phyloP scores from a whole-genome alignment of 2,797 vertebrate species.

The Onychomys torridus region DNA sequence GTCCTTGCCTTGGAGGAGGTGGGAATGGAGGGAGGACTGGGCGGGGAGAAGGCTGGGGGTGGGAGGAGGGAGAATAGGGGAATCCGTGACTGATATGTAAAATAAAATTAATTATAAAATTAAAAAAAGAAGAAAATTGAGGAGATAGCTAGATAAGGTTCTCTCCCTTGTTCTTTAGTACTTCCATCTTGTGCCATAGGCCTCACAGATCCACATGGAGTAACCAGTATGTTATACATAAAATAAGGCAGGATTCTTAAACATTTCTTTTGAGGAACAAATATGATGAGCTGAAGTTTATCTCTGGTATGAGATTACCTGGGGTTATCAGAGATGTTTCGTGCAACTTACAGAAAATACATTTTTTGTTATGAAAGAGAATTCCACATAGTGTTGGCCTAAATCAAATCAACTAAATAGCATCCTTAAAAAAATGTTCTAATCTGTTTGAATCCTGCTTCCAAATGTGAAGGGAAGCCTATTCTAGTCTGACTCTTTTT shows the following conservation, averaged over 20 bases:
- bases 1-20: too few species aligned
- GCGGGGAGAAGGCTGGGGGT: too few species aligned
- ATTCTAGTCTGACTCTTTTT: not conserved
- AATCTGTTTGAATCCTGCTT: conserved; percentile 10
- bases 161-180: not conserved
- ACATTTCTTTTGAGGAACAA: conserved; percentile 25
- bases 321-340: not conserved
- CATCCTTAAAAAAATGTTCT: not conserved
- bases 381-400: not conserved
- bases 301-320: not conserved
- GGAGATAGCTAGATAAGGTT: not conserved
- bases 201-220: not conserved
- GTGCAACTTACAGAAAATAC: conserved; percentile 1
- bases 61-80: too few species aligned
- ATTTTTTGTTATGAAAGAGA: conserved; percentile 29
- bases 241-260: not conserved
- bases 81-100: too few species aligned
- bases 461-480: conserved; percentile 28
- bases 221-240: not conserved
- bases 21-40: too few species aligned
- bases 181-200: not conserved
- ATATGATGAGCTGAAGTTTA: not conserved
- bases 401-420: conserved; percentile 39
- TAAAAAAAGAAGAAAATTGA: not conserved
- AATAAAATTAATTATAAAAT: too few species aligned